Conservation (phyloP, 2,888 invertebrate species). For the Drosophila barbarae region DNA sequence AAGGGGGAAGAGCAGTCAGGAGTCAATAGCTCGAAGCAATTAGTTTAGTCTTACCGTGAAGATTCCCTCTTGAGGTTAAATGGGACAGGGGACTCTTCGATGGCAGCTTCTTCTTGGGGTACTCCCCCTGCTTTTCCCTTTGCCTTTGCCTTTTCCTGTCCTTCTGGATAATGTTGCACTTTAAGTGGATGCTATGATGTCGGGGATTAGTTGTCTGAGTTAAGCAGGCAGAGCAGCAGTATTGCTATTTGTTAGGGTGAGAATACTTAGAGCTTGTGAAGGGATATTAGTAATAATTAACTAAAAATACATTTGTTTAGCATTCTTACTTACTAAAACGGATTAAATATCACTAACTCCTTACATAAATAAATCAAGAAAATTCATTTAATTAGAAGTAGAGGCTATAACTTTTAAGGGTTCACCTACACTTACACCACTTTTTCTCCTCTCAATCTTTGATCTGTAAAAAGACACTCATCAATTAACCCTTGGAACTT, state of each 20-base stretch:
- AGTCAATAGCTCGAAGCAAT: slow-evolving; percentile 54
- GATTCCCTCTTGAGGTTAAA: slow-evolving; percentile 38
- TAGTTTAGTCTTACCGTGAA: slow-evolving; percentile 51
- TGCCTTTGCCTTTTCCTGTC: slow-evolving; percentile 1
- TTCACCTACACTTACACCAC: not conserved
- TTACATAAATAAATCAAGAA: not conserved
- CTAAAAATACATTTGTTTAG: not conserved
- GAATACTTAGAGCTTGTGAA: not conserved
- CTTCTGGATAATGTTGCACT: slow-evolving; percentile 15
- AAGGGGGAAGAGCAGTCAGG: not conserved
- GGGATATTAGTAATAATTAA: not conserved
- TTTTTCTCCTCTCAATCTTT: not conserved
- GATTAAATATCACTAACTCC: not conserved
- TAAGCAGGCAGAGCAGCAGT: slow-evolving; percentile 13
- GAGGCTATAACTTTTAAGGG: not conserved
- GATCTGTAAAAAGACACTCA: slow-evolving; percentile 9
- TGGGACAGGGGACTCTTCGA: slow-evolving; percentile 16
- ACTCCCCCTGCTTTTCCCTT: not conserved
- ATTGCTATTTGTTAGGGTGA: slow-evolving; percentile 19
- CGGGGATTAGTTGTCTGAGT: slow-evolving; percentile 40
- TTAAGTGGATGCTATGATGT: slow-evolving; percentile 33
- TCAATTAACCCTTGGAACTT: slow-evolving; percentile 24
- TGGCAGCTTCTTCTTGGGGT: not conserved
- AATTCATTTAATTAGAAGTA: not conserved
- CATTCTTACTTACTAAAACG: not conserved